phyloP scores from a whole-genome alignment of 2,113 vertebrate genomes.

The rat (Rattus norvegicus) region GRCr8 NC_086023.1:171759501-171760000 shows the following conservation, averaged over 20 bases:
- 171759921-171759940: background rate
- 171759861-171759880: background rate
- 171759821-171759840: background rate
- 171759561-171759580: background rate
- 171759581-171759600: fast-evolving
- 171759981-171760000: background rate
- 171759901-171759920: background rate
- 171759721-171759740: background rate
- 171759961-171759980: background rate
- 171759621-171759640: background rate
- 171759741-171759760: background rate
- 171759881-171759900: background rate
- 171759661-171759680: background rate
- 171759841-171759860: background rate
- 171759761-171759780: background rate
- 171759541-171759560: background rate
- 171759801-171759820: background rate
- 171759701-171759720: too few species aligned
- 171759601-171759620: background rate
- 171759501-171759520: background rate
- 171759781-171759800: background rate
- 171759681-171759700: background rate
- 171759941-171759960: background rate
- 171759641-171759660: background rate
- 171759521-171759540: background rate